These are phyloP conservation scores for Melanotaenia maccullochi DNA, from an alignment of 2,797 vertebrate genomes.

Conservation along the genomic window DNA sequence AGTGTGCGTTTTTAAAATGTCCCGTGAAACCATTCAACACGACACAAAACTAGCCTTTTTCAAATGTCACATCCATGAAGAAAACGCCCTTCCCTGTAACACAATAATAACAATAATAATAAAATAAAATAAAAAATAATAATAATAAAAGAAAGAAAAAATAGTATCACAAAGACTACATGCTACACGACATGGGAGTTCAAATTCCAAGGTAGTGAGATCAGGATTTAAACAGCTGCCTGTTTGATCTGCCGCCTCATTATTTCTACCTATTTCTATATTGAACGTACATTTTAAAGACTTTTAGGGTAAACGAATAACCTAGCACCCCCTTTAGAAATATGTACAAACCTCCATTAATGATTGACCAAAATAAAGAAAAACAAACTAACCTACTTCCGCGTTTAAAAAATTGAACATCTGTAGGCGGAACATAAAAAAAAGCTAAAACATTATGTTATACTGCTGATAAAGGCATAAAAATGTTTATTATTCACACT, in stretches of 20 bases:
- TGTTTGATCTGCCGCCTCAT: neutral
- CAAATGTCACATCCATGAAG: too few relatives aligned
- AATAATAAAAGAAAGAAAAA: too few relatives aligned
- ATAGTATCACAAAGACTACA: neutral
- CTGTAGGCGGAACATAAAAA: neutral
- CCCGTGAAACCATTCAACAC: neutral
- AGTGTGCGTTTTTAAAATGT: neutral
- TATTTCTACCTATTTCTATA: neutral
- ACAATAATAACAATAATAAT: too few relatives aligned
- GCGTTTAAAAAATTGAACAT: neutral
- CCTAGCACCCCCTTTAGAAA: neutral
- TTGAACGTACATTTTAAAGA: rapidly evolving
- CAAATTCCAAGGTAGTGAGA: constrained; percentile 16
- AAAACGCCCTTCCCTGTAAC: too few relatives aligned
- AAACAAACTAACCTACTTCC: constrained; percentile 38
- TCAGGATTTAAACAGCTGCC: neutral
- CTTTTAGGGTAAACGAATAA: too few relatives aligned
- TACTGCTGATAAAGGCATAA: too few relatives aligned
- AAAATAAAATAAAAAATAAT: too few relatives aligned
- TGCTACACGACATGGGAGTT: neutral
- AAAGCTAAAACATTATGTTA: neutral
- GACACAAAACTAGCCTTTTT: neutral
- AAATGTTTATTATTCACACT: neutral
- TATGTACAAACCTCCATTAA: constrained; percentile 9
- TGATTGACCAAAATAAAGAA: constrained; percentile 29